A percentile compares a stretch with the other conserved stretches of the same genome.
These are phyloP conservation scores for Taphrorychus bicolor DNA, from an alignment of 2,888 invertebrate genomes.

Conservation along the genomic window DNA sequence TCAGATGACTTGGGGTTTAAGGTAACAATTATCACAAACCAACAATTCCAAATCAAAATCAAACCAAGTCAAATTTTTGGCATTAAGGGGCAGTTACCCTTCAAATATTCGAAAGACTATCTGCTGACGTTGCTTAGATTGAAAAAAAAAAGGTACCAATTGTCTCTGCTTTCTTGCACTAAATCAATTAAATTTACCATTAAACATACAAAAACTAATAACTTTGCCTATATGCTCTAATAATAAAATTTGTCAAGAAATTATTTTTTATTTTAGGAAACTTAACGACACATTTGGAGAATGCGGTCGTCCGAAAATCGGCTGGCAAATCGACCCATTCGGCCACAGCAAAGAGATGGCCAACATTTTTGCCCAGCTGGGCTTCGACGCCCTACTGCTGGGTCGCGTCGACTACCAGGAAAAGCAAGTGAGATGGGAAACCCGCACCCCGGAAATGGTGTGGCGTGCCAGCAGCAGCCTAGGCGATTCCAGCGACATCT, in stretches of 20 bases:
- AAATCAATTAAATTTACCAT: too few species aligned
- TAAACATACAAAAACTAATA: too few species aligned
- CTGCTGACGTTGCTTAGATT: too few species aligned
- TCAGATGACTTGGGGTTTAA: conserved; percentile 78
- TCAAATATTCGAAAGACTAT: too few species aligned
- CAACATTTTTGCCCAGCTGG: conserved; percentile 80
- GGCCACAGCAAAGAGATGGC: conserved; percentile 90
- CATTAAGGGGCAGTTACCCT: too few species aligned
- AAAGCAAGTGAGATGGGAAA: conserved; percentile 66
- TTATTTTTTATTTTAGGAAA: conserved; percentile 50
- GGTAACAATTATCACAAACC: conserved; percentile 55
- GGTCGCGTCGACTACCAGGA: conserved; percentile 90
- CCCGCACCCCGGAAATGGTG: conserved; percentile 79
- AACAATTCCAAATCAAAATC: too few species aligned
- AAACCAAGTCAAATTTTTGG: too few species aligned
- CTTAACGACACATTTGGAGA: conserved; percentile 72
- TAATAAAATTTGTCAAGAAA: too few species aligned
- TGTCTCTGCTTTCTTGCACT: too few species aligned
- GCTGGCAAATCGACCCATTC: conserved; percentile 88
- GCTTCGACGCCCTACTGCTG: conserved; percentile 87
- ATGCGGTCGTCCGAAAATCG: conserved; percentile 76
- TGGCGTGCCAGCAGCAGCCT: conserved; percentile 80
- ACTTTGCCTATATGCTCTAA: too few species aligned
- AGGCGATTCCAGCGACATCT: conserved; percentile 32
- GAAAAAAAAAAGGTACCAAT: too few species aligned